These are phyloP conservation scores for Tetrapedia diversipes DNA, from an alignment of 2,888 invertebrate species.

Conservation along the genomic window DNA sequence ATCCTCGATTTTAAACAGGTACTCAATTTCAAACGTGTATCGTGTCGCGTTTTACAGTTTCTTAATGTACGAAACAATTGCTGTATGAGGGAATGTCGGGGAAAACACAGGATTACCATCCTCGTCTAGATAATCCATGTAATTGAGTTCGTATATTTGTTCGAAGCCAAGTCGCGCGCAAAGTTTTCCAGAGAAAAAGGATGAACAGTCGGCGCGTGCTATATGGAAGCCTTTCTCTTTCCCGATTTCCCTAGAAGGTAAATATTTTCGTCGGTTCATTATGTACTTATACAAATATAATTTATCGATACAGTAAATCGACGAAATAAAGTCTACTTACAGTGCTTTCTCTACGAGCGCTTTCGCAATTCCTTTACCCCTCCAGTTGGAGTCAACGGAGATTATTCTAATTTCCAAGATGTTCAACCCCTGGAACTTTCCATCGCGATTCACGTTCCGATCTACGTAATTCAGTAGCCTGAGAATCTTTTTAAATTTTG, in stretches of 20 bases:
- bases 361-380: conserved; percentile 88
- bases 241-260: conserved; percentile 85
- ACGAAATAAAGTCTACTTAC: no score
- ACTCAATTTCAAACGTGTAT: conserved; percentile 19
- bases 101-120: conserved; percentile 86
- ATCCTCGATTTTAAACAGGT: conserved; percentile 33
- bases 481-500: conserved; percentile 87
- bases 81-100: conserved; percentile 87
- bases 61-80: conserved; percentile 85
- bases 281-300: no score
- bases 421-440: conserved; percentile 84
- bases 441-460: conserved; percentile 84
- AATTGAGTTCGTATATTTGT: conserved; percentile 87
- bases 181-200: conserved; percentile 89
- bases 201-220: conserved; percentile 89
- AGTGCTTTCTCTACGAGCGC: conserved; percentile 86
- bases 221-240: conserved; percentile 84
- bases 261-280: conserved; percentile 11
- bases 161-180: conserved; percentile 89
- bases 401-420: conserved; percentile 87
- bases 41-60: conserved; percentile 39
- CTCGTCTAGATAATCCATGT: conserved; percentile 86
- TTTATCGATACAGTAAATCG: no score
- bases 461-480: conserved; percentile 86
- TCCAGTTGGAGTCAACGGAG: conserved; percentile 87